These are phyloP conservation scores for Cephus runcator DNA, from an alignment of 2,888 invertebrate genomes.

Conservation along the genomic window DNA sequence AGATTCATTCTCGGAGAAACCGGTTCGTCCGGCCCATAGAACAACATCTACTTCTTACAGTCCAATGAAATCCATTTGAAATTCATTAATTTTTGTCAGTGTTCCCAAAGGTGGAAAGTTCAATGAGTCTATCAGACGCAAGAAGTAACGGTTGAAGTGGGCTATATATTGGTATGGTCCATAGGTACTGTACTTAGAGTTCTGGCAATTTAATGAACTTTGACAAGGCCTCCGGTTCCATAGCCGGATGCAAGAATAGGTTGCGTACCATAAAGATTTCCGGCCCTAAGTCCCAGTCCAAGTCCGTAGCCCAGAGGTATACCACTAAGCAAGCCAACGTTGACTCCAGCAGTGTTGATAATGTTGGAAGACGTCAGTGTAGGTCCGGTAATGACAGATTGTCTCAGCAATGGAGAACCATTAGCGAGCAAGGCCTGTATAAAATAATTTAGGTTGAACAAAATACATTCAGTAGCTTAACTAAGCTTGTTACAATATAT, in stretches of 20 bases:
- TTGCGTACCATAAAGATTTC: constrained; percentile 39
- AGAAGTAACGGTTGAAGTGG: background rate
- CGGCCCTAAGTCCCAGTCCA: constrained; percentile 40
- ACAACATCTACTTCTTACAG: constrained; percentile 7
- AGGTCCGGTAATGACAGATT: constrained; percentile 29
- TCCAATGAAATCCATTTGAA: background rate
- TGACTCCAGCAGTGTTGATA: constrained; percentile 21
- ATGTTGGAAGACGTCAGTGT: constrained; percentile 28
- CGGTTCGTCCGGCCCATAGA: constrained; percentile 6
- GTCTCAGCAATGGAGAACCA: constrained; percentile 31
- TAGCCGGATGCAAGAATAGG: constrained; percentile 35
- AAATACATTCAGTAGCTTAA: background rate
- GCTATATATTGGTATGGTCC: background rate
- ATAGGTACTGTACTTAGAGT: background rate
- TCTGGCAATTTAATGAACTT: constrained; percentile 30
- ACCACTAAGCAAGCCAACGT: constrained; percentile 25
- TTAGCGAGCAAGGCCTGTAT: constrained; percentile 29
- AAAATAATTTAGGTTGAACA: background rate
- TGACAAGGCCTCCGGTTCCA: constrained; percentile 34
- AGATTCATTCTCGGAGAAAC: constrained; percentile 11
- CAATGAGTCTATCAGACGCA: background rate
- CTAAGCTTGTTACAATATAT: background rate
- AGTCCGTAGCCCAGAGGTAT: constrained; percentile 30
- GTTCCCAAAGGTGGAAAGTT: background rate
- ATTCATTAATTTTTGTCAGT: background rate